Conservation (phyloP, 2,113 vertebrate genomes). For the Heterochromis multidens region DNA sequence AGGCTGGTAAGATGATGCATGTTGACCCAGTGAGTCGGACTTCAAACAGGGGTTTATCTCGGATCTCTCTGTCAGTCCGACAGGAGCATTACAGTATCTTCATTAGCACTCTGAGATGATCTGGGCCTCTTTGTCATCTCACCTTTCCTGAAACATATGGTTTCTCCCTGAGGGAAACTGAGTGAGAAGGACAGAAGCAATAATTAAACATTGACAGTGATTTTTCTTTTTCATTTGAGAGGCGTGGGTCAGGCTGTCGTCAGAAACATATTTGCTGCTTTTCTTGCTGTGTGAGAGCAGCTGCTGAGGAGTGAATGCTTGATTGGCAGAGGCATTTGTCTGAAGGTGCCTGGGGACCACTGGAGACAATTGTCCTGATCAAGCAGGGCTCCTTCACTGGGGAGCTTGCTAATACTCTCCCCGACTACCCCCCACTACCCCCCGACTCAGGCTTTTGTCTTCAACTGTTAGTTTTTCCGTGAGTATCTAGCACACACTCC, state of each 20-base stretch:
- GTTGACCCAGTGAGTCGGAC: not conserved
- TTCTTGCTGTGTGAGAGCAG: constrained; percentile 47
- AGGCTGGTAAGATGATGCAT: not conserved
- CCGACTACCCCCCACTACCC: not conserved
- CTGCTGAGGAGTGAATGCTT: constrained; percentile 66
- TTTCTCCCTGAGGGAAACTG: constrained; percentile 16
- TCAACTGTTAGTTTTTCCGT: constrained; percentile 14
- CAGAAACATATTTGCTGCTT: constrained; percentile 45
- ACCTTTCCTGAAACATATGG: not conserved
- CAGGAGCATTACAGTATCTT: constrained; percentile 10
- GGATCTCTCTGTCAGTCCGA: not conserved
- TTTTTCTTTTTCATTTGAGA: not conserved
- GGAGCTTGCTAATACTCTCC: constrained; percentile 25
- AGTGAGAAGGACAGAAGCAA: not conserved
- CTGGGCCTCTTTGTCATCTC: not conserved
- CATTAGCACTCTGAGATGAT: constrained; percentile 5
- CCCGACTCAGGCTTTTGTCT: constrained; percentile 41
- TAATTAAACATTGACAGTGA: constrained; percentile 19
- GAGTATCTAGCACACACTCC: constrained; percentile 22
- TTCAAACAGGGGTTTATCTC: not conserved
- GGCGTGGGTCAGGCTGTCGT: constrained; percentile 30
- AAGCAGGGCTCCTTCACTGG: constrained; percentile 42
- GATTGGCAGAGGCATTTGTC: constrained; percentile 71
- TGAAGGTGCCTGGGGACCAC: constrained; percentile 56
- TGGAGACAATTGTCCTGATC: constrained; percentile 61